Conservation (phyloP, 2,888 invertebrate genomes). For the Tanytarsus gracilentus region DNA sequence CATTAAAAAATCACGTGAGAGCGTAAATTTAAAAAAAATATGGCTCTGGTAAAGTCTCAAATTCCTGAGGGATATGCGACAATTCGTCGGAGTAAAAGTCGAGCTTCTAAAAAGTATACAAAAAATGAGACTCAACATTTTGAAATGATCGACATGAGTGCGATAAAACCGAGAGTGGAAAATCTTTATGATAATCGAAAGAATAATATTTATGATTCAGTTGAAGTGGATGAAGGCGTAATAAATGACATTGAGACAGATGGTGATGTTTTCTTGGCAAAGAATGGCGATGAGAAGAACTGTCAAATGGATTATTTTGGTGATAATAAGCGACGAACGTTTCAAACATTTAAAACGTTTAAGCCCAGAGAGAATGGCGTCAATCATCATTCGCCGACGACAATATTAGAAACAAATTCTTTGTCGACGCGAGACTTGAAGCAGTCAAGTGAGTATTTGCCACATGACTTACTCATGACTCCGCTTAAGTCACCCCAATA, state of each 20-base stretch:
- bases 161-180: slow-evolving; percentile 6
- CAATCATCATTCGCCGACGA: background rate
- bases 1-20: background rate
- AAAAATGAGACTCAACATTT: slow-evolving; percentile 5
- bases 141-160: slow-evolving; percentile 21
- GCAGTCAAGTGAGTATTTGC: slow-evolving; percentile 22
- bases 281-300: background rate
- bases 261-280: slow-evolving; percentile 1
- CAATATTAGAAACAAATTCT: background rate
- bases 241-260: slow-evolving; percentile 27
- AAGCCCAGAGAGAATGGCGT: slow-evolving; percentile 12
- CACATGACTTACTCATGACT: slow-evolving; percentile 22
- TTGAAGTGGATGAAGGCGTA: slow-evolving; percentile 23
- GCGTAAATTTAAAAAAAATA: background rate
- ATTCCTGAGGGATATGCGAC: slow-evolving; percentile 83
- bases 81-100: slow-evolving; percentile 56
- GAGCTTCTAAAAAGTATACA: slow-evolving; percentile 33
- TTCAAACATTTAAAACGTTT: slow-evolving; percentile 27
- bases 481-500: slow-evolving; percentile 26
- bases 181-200: slow-evolving; percentile 1
- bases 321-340: slow-evolving; percentile 15
- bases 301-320: background rate
- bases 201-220: slow-evolving; percentile 9
- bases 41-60: slow-evolving; percentile 42
- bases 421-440: background rate